Base-by-base conservation (phyloP, 2,797 vertebrate genomes). In the Myoxocephalus aenaeus region DNA sequence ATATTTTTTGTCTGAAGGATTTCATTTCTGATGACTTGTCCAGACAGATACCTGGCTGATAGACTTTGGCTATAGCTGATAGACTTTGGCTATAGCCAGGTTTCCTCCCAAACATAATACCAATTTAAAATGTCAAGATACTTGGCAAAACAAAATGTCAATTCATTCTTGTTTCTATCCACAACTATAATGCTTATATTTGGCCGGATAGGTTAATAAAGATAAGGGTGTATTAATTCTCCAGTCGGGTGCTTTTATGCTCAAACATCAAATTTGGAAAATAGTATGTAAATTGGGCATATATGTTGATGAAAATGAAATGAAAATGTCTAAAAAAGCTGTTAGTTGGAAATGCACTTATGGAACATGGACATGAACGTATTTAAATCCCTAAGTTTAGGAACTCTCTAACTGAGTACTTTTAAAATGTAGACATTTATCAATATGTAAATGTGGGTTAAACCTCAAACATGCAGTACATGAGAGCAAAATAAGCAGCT, bases 11-110 rank as follows among this genome's bases (percentile, higher is more conserved):
- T 27, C 51, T 70, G 44, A 27, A 67, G 17, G 38, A 50, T 7
- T 53, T 65, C 2, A 62, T 44, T 67, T 63, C 14, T 58, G 27
- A 70, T 25, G 50, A 58, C 5, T 54, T 75, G 20, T 65, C 42
- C 73, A 73, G 46, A 50, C 13, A 10, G 3, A 68, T 9, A 42
- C 25, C 44, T 66, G 58, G n/a, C n/a, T 14, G 8, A 36, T 29
- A 38, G 36, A 58, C 25, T 27, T 20, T n/a, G n/a, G n/a, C n/a
- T n/a, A n/a, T n/a, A n/a, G n/a, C n/a, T n/a, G n/a, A n/a, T n/a
- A n/a, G n/a, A n/a, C n/a, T n/a, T 29, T 80, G 27, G 57, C 29
- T 29, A 5, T 0, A 13, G 22, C 0, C 2, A 15, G 2, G 57
- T 9, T 57, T 77, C 5, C 20, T 36, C 38, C 2, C 7, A 15